A percentile compares a stretch with the other conserved stretches of the same genome.
Evolutionary conservation across 2,888 invertebrate genomes (phyloP).

Genomic region (Ectemnius cavifrons): DNA sequence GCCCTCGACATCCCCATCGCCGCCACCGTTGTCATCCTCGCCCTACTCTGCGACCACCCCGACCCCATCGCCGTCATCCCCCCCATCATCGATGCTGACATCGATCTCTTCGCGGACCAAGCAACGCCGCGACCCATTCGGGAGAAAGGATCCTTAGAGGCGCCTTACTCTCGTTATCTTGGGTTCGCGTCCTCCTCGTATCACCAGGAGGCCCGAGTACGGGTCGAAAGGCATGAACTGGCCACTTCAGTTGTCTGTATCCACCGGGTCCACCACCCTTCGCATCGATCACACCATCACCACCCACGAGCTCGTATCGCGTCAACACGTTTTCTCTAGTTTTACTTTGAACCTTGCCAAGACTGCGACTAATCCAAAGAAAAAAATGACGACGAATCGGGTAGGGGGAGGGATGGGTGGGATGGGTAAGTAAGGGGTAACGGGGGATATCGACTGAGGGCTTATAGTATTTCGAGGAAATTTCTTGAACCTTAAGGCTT

Average conservation of each 20-base stretch:
- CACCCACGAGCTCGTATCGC: neutral
- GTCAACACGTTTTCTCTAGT: constrained; percentile 16
- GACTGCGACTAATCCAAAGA: constrained; percentile 64
- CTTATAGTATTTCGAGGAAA: neutral
- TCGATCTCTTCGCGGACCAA: constrained; percentile 15
- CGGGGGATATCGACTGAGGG: too few species aligned
- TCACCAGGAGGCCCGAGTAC: neutral
- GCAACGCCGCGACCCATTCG: neutral
- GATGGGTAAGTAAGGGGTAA: too few species aligned
- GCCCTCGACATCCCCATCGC: constrained; percentile 14
- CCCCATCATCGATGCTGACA: constrained; percentile 12
- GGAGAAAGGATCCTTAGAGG: neutral
- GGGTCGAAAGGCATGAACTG: too few species aligned
- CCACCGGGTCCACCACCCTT: neutral
- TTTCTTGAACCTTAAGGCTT: neutral
- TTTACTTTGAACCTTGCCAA: constrained; percentile 33
- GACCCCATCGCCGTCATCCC: constrained; percentile 1
- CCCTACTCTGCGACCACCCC: constrained; percentile 2
- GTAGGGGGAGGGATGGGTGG: constrained; percentile 24
- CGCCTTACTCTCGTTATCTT: constrained; percentile 12
- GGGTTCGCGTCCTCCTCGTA: constrained; percentile 27
- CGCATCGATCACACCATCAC: neutral
- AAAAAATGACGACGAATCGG: constrained; percentile 51
- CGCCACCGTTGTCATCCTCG: constrained; percentile 10
- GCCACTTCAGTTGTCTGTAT: neutral